phyloP scores from a whole-genome alignment of 2,797 vertebrate genomes.

The Macroramphosus scolopax region DNA sequence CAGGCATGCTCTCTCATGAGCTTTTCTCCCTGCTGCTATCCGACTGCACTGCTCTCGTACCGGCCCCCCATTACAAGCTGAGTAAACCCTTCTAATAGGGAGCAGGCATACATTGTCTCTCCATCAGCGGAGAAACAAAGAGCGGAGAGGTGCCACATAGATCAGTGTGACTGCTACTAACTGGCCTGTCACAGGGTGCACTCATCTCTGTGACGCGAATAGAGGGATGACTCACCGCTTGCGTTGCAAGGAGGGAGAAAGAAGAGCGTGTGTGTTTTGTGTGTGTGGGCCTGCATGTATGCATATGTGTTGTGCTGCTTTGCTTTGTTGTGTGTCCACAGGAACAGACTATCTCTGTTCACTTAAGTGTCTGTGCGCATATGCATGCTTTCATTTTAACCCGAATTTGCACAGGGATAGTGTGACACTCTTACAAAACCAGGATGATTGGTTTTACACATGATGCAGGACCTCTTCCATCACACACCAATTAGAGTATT shows the following conservation, averaged over 20 bases:
- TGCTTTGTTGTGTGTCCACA: slow-evolving; percentile 35
- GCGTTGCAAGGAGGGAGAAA: slow-evolving; percentile 62
- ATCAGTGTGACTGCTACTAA: slow-evolving; percentile 74
- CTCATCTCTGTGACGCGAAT: slow-evolving; percentile 81
- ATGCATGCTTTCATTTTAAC: slow-evolving; percentile 51
- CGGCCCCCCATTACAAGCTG: slow-evolving; percentile 48
- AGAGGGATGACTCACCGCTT: slow-evolving; percentile 82
- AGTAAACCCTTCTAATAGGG: slow-evolving; percentile 65
- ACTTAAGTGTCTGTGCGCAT: slow-evolving; percentile 21
- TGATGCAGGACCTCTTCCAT: slow-evolving; percentile 22
- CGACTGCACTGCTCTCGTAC: slow-evolving; percentile 39
- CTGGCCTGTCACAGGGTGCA: slow-evolving; percentile 77
- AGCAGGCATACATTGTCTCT: slow-evolving; percentile 60
- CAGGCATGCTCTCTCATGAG: slow-evolving; percentile 19
- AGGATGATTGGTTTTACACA: slow-evolving; percentile 24
- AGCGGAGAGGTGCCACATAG: slow-evolving; percentile 70
- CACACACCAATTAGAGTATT: slow-evolving; percentile 51
- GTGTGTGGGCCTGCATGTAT: slow-evolving; percentile 20
- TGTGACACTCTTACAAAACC: slow-evolving; percentile 20
- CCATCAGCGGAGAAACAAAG: slow-evolving; percentile 67
- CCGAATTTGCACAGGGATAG: slow-evolving; percentile 26
- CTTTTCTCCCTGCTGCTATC: slow-evolving; percentile 35
- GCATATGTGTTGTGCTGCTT: slow-evolving; percentile 32
- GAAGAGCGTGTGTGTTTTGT: slow-evolving; percentile 32
- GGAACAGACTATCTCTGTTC: slow-evolving; percentile 19